A percentile compares a stretch with the other conserved stretches of the same genome.
Conservation (phyloP, 1,140 invertebrate genomes). For the Drosophila pectinifera region DNA sequence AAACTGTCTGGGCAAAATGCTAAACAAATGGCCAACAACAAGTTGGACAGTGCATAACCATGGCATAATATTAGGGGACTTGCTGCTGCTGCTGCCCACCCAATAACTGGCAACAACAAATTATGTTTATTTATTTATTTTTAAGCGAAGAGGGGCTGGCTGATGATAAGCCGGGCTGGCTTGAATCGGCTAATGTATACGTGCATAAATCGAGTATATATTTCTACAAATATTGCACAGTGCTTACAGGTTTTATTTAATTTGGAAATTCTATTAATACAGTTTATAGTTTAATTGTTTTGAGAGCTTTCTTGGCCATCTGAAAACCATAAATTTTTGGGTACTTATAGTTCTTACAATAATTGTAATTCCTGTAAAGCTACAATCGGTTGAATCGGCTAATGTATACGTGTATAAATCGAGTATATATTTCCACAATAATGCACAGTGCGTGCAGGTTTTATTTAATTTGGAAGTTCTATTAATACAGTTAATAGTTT, state of each 20-base stretch:
- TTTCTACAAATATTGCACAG: slow-evolving; percentile 25
- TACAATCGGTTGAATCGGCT: slow-evolving; percentile 39
- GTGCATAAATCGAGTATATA: slow-evolving; percentile 59
- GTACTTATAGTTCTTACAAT: too few relatives aligned
- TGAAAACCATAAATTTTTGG: too few relatives aligned
- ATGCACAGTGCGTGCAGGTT: slow-evolving; percentile 2
- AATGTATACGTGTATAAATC: slow-evolving; percentile 58
- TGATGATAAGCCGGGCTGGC: slow-evolving; percentile 37
- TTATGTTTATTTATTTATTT: slow-evolving; percentile 71
- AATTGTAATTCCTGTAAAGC: too few relatives aligned
- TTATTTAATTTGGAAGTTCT: neutral
- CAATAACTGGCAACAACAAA: slow-evolving; percentile 58
- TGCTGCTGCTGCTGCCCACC: slow-evolving; percentile 4
- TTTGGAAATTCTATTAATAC: neutral
- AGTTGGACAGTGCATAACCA: slow-evolving; percentile 62
- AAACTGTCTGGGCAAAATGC: slow-evolving; percentile 74
- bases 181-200: slow-evolving; percentile 43
- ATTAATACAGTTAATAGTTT: neutral
- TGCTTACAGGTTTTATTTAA: neutral
- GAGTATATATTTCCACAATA: slow-evolving; percentile 38
- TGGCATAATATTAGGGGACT: slow-evolving; percentile 60
- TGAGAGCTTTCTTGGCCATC: neutral
- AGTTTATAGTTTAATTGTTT: neutral
- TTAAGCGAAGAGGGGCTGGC: too few relatives aligned
- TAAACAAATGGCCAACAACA: slow-evolving; percentile 71